Conservation (phyloP, 1,140 invertebrate genomes). For the Daktulosphaira vitifoliae region DNA sequence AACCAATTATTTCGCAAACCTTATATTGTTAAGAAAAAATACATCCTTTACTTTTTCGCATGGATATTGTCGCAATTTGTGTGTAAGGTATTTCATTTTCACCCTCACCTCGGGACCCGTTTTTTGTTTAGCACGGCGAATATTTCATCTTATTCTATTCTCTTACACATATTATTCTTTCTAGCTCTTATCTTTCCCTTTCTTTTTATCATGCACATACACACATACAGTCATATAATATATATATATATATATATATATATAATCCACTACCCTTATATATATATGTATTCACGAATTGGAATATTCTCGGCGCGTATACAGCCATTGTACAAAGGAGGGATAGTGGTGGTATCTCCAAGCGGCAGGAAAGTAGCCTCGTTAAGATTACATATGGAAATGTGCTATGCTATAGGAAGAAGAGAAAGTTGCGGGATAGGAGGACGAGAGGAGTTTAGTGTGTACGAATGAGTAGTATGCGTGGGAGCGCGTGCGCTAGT, state of each 20-base stretch:
- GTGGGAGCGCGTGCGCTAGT: not conserved
- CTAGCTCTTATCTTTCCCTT: not conserved
- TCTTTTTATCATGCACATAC: not conserved
- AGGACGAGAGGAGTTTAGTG: too few species aligned
- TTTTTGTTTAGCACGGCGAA: slow-evolving; percentile 2
- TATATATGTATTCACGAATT: not conserved
- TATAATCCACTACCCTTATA: not conserved
- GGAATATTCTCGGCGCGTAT: slow-evolving; percentile 19
- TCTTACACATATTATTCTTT: not conserved
- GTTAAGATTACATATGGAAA: slow-evolving; percentile 33
- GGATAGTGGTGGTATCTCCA: slow-evolving; percentile 17
- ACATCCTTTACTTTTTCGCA: too few species aligned
- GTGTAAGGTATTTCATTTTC: too few species aligned
- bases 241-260: not conserved
- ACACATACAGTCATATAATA: not conserved
- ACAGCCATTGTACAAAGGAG: not conserved
- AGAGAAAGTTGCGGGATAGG: too few species aligned
- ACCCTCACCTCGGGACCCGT: too few species aligned
- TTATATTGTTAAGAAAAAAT: too few species aligned
- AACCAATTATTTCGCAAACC: too few species aligned
- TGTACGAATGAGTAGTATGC: too few species aligned
- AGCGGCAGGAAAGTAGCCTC: slow-evolving; percentile 30
- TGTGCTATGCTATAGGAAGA: too few species aligned
- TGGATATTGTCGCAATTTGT: too few species aligned
- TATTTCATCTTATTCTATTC: slow-evolving; percentile 28